These are phyloP conservation scores for Neodiprion pinetum DNA, from an alignment of 1,140 invertebrate species.

Conservation along the genomic window DNA sequence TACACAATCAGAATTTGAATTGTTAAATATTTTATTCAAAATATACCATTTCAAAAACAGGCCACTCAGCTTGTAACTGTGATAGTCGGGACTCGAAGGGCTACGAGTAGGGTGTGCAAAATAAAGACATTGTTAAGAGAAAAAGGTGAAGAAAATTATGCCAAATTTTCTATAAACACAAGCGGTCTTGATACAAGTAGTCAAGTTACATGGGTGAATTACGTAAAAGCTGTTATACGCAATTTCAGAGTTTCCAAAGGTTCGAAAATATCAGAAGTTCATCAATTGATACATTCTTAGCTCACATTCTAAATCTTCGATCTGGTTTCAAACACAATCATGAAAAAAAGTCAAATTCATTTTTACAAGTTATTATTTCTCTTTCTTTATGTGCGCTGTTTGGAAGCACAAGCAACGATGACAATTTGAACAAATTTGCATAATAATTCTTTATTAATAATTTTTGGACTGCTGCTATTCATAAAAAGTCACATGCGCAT, in stretches of 20 bases:
- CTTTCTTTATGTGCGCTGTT: too few species aligned
- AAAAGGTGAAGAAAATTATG: background rate
- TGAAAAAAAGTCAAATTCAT: too few species aligned
- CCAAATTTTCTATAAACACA: background rate
- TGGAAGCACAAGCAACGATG: too few species aligned
- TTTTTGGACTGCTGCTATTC: too few species aligned
- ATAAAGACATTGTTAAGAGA: background rate
- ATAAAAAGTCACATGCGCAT: too few species aligned
- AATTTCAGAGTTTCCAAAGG: slow-evolving; percentile 1
- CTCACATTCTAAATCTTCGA: background rate
- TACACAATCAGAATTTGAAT: background rate
- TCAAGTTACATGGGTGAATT: background rate
- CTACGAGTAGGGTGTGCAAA: background rate
- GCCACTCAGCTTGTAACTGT: slow-evolving; percentile 4
- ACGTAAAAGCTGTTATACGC: slow-evolving; percentile 3
- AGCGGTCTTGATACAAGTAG: background rate
- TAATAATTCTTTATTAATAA: too few species aligned
- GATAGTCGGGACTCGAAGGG: background rate
- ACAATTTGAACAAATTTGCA: too few species aligned
- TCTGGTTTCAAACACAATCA: too few species aligned
- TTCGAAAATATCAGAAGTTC: background rate
- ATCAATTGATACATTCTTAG: background rate
- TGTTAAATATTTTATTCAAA: background rate
- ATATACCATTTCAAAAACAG: background rate
- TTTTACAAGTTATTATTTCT: too few species aligned